Conservation (phyloP, 2,113 vertebrate genomes). For the Uria aalge region DNA sequence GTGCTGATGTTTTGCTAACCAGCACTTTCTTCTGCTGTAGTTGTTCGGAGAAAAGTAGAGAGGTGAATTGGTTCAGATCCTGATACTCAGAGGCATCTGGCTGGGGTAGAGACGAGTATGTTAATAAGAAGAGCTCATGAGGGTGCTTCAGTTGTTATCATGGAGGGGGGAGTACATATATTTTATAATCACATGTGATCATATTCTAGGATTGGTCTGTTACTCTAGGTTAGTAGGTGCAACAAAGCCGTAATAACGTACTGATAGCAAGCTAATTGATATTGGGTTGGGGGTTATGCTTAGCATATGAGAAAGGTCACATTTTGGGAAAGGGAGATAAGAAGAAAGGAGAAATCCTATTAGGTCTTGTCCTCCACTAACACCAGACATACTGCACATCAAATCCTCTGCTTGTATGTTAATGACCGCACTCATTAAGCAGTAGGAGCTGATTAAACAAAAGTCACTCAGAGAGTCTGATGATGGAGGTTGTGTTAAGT, state of each 20-base stretch:
- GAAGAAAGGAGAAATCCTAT: neutral
- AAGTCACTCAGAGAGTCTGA: conserved; percentile 12
- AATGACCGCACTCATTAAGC: conserved; percentile 22
- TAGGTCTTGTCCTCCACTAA: neutral
- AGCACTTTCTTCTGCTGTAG: neutral
- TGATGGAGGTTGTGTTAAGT: neutral
- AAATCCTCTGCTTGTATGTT: conserved; percentile 13
- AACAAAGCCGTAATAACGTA: neutral
- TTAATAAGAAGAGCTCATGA: neutral
- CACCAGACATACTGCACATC: neutral
- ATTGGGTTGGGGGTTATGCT: neutral
- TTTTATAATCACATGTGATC: neutral
- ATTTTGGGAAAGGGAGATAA: neutral
- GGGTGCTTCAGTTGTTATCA: neutral
- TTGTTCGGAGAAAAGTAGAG: neutral
- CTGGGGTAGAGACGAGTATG: too few species aligned
- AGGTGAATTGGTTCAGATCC: neutral
- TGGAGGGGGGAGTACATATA: fast-evolving
- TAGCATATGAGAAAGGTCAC: neutral
- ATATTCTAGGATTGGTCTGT: neutral
- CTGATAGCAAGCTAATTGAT: neutral
- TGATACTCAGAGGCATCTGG: neutral
- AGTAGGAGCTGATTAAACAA: conserved; percentile 42
- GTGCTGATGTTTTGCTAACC: neutral
- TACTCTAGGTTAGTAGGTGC: neutral